Conservation (phyloP, 1,140 invertebrate genomes). For the Aporrectodea caliginosa region DNA sequence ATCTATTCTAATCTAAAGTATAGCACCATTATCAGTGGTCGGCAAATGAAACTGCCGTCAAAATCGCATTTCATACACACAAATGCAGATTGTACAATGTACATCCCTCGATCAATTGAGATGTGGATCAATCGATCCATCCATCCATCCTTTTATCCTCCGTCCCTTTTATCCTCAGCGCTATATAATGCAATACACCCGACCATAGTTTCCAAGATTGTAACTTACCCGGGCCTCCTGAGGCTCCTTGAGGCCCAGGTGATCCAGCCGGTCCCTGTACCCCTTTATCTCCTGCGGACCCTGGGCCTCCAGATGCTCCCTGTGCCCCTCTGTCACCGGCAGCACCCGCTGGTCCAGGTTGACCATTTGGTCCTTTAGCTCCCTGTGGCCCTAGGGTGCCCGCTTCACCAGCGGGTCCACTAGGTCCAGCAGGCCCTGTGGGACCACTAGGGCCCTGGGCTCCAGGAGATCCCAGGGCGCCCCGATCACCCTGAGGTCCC, state of each 20-base stretch:
- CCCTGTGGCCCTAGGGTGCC: constrained; percentile 52
- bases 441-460: neutral
- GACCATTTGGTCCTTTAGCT: neutral
- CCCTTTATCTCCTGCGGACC: neutral
- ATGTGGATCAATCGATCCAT: neutral
- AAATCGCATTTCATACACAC: neutral
- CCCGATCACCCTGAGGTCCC: constrained; percentile 5
- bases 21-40: too few species aligned
- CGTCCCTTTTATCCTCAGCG: neutral
- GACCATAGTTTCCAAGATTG: too few species aligned
- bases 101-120: neutral
- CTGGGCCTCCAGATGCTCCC: constrained; percentile 5
- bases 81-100: neutral
- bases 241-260: constrained; percentile 2
- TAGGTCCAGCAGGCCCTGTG: constrained; percentile 2
- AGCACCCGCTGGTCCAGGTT: constrained; percentile 8
- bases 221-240: neutral
- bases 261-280: constrained; percentile 8
- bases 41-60: too few species aligned
- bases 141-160: constrained; percentile 5
- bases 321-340: constrained; percentile 5
- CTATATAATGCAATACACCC: too few species aligned
- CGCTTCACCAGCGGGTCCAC: constrained; percentile 23
- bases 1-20: too few species aligned
- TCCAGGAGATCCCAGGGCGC: constrained; percentile 4